phyloP scores from a whole-genome alignment of 2,113 vertebrate genomes.

The Varanus salvator region DNA sequence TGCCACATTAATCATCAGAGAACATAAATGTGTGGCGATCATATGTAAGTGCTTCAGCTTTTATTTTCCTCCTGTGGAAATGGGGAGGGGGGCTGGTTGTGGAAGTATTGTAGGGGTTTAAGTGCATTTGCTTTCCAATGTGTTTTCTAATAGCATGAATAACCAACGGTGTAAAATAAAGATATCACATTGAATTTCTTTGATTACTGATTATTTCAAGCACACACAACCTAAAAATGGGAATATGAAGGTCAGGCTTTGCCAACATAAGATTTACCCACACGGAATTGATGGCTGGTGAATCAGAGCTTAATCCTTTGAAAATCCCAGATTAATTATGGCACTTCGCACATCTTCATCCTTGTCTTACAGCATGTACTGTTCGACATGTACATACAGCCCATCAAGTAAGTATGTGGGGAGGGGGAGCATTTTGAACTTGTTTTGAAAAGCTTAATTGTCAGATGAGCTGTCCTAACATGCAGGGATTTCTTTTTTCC shows the following conservation, averaged over 20 bases:
- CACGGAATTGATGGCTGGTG: constrained; percentile 41
- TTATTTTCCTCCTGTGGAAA: not conserved
- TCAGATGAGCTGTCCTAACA: constrained; percentile 52
- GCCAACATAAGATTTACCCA: constrained; percentile 22
- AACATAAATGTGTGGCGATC: not conserved
- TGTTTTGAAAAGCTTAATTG: constrained; percentile 52
- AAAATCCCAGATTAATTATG: constrained; percentile 67
- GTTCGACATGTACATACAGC: constrained; percentile 36
- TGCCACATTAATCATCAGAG: not conserved
- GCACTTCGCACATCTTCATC: constrained; percentile 48
- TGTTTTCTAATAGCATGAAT: no score
- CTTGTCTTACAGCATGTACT: constrained; percentile 30
- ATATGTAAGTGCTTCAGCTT: not conserved
- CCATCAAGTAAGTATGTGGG: constrained; percentile 7
- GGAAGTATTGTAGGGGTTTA: not conserved
- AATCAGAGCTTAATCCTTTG: constrained; percentile 71
- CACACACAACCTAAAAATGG: not conserved
- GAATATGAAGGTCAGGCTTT: not conserved
- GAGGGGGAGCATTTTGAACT: constrained; percentile 34
- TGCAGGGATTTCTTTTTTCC: constrained; percentile 27
- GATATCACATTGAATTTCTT: no score
- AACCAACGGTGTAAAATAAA: no score
- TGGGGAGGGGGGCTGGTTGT: no score
- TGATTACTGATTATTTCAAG: no score
- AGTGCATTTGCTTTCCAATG: not conserved